phyloP scores from a whole-genome alignment of 2,797 vertebrate genomes.

The Phataginus tricuspis region DNA sequence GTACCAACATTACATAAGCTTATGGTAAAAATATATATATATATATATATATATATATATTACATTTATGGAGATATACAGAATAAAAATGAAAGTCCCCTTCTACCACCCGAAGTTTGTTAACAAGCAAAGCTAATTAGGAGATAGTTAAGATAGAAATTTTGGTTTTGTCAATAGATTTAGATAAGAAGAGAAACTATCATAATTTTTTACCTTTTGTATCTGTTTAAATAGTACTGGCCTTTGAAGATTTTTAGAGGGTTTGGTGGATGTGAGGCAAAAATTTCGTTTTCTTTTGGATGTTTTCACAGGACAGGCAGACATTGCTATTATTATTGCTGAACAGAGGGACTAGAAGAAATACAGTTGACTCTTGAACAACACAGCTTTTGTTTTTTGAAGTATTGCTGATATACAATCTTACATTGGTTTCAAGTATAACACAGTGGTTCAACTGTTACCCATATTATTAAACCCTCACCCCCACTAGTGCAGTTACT shows the following conservation, averaged over 20 bases:
- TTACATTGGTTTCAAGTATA: too few relatives aligned
- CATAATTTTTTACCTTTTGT: not conserved
- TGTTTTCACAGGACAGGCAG: not conserved
- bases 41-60: not conserved
- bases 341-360: not conserved
- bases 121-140: conserved; percentile 8
- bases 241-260: conserved; percentile 12
- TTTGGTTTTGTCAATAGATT: not conserved
- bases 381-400: too few relatives aligned
- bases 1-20: not conserved
- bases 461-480: too few relatives aligned
- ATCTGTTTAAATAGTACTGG: not conserved
- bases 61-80: not conserved
- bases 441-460: too few relatives aligned
- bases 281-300: not conserved
- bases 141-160: not conserved
- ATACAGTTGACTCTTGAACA: not conserved
- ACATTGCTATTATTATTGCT: not conserved
- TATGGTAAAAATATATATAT: not conserved
- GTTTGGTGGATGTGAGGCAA: not conserved
- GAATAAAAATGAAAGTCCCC: not conserved
- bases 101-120: not conserved
- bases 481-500: too few relatives aligned
- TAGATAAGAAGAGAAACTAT: not conserved
- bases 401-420: too few relatives aligned